phyloP scores from a whole-genome alignment of 2,888 invertebrate species.

The Teinopalpus imperialis region DNA sequence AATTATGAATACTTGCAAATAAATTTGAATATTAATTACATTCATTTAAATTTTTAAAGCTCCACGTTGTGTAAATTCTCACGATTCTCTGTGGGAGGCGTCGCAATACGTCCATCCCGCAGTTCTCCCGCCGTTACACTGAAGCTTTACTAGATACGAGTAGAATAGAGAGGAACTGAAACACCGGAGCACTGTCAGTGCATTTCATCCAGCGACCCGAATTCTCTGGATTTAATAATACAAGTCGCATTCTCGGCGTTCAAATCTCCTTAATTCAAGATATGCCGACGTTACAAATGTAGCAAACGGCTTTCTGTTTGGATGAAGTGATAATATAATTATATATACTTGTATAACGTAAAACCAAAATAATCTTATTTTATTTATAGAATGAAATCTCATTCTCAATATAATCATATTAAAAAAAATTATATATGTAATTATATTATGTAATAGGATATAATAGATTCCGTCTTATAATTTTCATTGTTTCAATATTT shows the following conservation, averaged over 20 bases:
- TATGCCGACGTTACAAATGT: conserved; percentile 19
- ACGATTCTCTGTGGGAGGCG: conserved; percentile 21
- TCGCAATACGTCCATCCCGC: conserved; percentile 43
- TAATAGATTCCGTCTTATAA: too few relatives aligned
- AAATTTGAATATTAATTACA: too few relatives aligned
- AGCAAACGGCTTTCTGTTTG: conserved; percentile 5
- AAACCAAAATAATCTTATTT: too few relatives aligned
- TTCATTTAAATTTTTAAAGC: too few relatives aligned
- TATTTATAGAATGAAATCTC: too few relatives aligned
- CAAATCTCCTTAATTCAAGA: conserved; percentile 28
- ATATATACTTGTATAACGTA: too few relatives aligned
- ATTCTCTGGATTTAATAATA: conserved; percentile 38
- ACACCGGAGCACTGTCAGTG: conserved; percentile 39
- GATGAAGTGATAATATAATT: conserved; percentile 12
- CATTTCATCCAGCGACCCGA: conserved; percentile 40
- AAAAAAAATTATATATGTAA: too few relatives aligned
- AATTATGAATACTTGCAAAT: too few relatives aligned
- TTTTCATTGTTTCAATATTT: too few relatives aligned
- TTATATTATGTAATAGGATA: too few relatives aligned
- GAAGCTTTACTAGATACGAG: conserved; percentile 36
- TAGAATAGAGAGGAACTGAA: conserved; percentile 42
- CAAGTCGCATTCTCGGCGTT: conserved; percentile 34
- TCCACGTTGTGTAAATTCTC: not conserved
- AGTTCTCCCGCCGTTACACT: conserved; percentile 51
- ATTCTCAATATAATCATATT: too few relatives aligned